Conservation (phyloP, 2,888 invertebrate species). For the Phyllotreta striolata region DNA sequence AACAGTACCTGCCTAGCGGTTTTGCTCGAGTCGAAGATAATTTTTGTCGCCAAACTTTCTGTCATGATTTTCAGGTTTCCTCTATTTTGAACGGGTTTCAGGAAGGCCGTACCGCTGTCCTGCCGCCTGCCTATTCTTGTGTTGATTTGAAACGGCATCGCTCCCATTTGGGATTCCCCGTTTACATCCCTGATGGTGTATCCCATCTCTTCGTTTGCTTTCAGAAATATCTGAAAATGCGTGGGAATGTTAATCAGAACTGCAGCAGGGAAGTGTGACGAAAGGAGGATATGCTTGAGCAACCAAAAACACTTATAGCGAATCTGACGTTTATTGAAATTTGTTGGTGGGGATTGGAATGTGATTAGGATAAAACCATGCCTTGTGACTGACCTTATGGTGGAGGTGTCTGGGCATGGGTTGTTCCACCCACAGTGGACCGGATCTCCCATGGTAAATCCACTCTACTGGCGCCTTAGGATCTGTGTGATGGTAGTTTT, state of each 20-base stretch:
- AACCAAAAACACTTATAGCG: no score
- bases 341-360: no score
- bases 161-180: slow-evolving; percentile 68
- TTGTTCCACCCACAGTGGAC: slow-evolving; percentile 37
- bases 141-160: slow-evolving; percentile 73
- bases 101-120: slow-evolving; percentile 79
- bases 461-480: slow-evolving; percentile 34
- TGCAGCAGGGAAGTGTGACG: no score
- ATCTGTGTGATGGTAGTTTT: slow-evolving; percentile 36
- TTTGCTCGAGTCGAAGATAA: slow-evolving; percentile 66
- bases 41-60: slow-evolving; percentile 69
- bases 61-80: slow-evolving; percentile 75
- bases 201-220: slow-evolving; percentile 65
- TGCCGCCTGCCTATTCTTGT: slow-evolving; percentile 75
- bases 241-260: neutral
- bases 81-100: slow-evolving; percentile 70
- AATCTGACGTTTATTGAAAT: no score
- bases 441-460: slow-evolving; percentile 34
- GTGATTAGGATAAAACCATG: no score
- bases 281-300: no score
- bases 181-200: slow-evolving; percentile 76
- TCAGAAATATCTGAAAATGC: slow-evolving; percentile 32
- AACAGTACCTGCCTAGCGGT: slow-evolving; percentile 73
- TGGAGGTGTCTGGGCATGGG: slow-evolving; percentile 29
- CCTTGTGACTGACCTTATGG: neutral